A percentile compares a stretch with the other conserved stretches of the same genome.
These are phyloP conservation scores for Periparus ater DNA, from an alignment of 2,797 vertebrate species.

Conservation along the genomic window DNA sequence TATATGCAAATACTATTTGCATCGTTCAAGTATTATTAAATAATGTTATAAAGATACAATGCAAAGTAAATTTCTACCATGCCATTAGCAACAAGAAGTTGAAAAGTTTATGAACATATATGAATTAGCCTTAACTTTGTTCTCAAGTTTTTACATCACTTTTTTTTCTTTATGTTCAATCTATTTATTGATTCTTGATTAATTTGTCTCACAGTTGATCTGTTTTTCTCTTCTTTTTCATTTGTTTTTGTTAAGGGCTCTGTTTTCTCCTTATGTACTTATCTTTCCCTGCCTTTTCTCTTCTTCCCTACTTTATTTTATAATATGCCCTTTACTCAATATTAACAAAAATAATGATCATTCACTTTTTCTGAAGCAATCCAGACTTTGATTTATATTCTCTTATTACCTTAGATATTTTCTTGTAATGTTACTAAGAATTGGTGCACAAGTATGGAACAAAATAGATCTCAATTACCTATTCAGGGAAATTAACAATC, in stretches of 20 bases:
- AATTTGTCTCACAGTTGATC: background rate
- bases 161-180: background rate
- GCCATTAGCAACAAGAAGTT: background rate
- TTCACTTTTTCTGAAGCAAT: background rate
- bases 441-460: background rate
- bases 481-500: background rate
- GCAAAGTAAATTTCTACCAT: background rate
- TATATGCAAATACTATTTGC: background rate
- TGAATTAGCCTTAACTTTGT: background rate
- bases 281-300: background rate
- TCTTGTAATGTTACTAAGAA: background rate
- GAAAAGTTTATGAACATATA: background rate
- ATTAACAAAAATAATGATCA: background rate
- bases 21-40: background rate
- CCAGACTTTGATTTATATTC: background rate
- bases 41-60: background rate
- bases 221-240: background rate
- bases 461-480: background rate
- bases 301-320: background rate
- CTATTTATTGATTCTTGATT: background rate
- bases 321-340: background rate
- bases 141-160: background rate
- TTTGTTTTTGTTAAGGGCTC: background rate
- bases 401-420: background rate
- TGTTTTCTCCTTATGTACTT: background rate